Evolutionary conservation across 2,113 vertebrate species (phyloP).

Genomic region (Lasiurus cinereus): DNA sequence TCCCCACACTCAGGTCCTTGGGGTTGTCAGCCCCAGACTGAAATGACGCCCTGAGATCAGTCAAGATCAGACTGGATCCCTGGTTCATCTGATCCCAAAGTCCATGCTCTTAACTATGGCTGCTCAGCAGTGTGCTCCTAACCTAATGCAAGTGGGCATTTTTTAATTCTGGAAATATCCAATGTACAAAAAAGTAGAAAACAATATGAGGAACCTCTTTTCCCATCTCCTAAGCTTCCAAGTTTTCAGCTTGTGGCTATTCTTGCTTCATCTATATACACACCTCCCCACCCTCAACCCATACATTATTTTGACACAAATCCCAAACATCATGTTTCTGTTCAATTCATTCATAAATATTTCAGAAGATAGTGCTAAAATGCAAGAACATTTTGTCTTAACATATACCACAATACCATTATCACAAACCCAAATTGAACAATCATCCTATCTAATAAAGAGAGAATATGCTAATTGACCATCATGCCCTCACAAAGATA

Average conservation of each 20-base stretch:
- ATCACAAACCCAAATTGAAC: background rate
- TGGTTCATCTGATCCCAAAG: background rate
- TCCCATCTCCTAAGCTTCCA: background rate
- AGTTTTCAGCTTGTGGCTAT: background rate
- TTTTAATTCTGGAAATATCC: background rate
- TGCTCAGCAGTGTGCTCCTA: background rate
- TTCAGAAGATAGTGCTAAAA: background rate
- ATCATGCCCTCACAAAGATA: no score
- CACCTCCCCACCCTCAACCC: background rate
- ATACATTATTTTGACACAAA: background rate
- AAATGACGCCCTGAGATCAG: background rate
- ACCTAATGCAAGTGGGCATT: background rate
- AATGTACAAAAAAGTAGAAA: background rate
- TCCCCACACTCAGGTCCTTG: accelerated
- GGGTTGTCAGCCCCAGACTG: background rate
- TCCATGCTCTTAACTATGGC: background rate
- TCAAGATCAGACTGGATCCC: background rate
- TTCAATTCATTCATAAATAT: background rate
- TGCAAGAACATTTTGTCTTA: background rate
- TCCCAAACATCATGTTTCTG: background rate
- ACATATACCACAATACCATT: background rate
- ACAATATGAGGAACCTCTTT: background rate
- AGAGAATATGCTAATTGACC: no score
- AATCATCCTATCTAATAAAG: background rate
- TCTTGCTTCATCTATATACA: background rate